Evolutionary conservation across 2,797 vertebrate genomes (phyloP), one percentile per base, ranked within the genome.

Genomic region (Pempheris klunzingeri): DNA sequence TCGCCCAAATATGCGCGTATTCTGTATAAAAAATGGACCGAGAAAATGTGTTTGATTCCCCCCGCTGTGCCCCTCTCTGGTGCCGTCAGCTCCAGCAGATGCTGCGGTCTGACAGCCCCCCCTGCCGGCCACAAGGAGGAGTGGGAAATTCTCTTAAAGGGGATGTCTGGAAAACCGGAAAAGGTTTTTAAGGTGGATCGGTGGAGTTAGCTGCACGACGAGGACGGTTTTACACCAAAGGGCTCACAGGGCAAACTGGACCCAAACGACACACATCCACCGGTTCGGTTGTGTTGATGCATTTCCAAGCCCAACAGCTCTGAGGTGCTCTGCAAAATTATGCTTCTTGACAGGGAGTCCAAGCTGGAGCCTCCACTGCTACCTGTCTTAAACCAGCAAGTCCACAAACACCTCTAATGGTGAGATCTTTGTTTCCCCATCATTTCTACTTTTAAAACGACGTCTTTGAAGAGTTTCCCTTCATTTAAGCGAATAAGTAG

Each of bases 131-230:
- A 0, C n/a, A 0, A 0, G 0, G 3, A 10, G 17, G 0, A 9
- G 2, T 0, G 20, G 3, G 0, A 9, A 1, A 9, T 14, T 22
- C 75, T 93, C 93, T 94, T 94, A 95, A 95, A 94, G 93, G 94
- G 93, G 92, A 94, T 78, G 94, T 93, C 81, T n/a, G n/a, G 3
- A 22, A 88, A 91, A 57, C 78, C 88, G 87, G 89, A 93, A 92
- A 84, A 74, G 52, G 7, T 67, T 91, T 92, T 95, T 95, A 95
- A 95, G 93, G 94, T 95, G 87, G 94, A 92, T 52, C 90, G 80
- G 74, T 1, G 36, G 68, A 91, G 91, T 90, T 94, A 74, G 49
- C 71, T 44, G 70, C 67, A 30, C 57, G 17, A 24, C 18, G 26
- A 59, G 26, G 38, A 32, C 6, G 71, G 3, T 28, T 57, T 13